Conservation (phyloP, 2,113 vertebrate species). For the Noturus placidus region DNA sequence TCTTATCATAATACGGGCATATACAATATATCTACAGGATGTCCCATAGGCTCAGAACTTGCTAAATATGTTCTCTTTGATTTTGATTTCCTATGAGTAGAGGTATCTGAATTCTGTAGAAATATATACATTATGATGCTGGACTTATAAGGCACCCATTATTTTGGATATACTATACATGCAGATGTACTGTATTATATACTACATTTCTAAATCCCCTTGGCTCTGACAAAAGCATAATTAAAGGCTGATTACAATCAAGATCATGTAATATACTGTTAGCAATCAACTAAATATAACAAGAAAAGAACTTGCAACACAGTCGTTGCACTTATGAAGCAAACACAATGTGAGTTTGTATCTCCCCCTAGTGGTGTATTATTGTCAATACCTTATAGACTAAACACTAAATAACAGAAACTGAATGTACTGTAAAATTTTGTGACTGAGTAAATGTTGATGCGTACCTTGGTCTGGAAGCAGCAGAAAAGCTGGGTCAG, state of each 20-base stretch:
- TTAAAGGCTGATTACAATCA: background rate
- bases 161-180: background rate
- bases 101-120: background rate
- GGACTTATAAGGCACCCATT: background rate
- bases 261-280: background rate
- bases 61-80: background rate
- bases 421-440: background rate
- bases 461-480: slow-evolving; percentile 84
- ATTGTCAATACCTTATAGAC: background rate
- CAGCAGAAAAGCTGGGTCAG: slow-evolving; percentile 97
- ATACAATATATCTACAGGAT: background rate
- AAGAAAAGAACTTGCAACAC: background rate
- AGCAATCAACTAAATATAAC: background rate
- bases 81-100: background rate
- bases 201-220: background rate
- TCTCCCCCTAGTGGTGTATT: slow-evolving; percentile 47
- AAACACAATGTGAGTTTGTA: background rate
- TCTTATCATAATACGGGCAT: background rate
- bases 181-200: background rate
- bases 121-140: background rate
- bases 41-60: background rate
- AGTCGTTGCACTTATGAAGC: background rate
- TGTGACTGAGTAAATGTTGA: background rate
- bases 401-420: background rate
- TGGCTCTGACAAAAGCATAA: background rate